These are phyloP conservation scores for Campylomormyrus tamandua DNA, from an alignment of 2,113 vertebrate species.

Conservation along the genomic window DNA sequence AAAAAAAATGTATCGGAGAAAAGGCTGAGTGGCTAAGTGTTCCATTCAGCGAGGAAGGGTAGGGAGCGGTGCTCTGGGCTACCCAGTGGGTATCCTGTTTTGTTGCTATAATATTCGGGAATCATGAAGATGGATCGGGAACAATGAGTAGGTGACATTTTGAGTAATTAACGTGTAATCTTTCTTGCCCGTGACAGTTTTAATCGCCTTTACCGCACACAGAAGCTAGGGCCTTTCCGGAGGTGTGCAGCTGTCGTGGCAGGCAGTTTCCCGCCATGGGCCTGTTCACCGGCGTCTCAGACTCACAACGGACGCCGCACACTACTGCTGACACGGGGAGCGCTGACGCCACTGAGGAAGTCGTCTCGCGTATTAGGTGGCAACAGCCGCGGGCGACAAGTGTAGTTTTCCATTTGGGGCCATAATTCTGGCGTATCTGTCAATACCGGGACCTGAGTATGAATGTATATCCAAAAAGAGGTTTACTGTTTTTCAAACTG, in stretches of 20 bases:
- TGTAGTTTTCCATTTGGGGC: background rate
- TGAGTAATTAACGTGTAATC: conserved; percentile 52
- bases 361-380: conserved; percentile 16
- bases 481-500: background rate
- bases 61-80: conserved; percentile 49
- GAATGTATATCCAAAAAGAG: background rate
- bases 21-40: conserved; percentile 33
- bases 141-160: conserved; percentile 33
- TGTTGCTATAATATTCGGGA: conserved; percentile 42
- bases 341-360: conserved; percentile 4
- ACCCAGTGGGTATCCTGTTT: conserved; percentile 50
- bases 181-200: conserved; percentile 35
- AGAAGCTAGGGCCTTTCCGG: conserved; percentile 21
- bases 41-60: conserved; percentile 38
- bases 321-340: background rate
- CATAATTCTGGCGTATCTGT: background rate
- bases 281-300: background rate
- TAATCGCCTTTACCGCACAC: conserved; percentile 27
- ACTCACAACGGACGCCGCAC: background rate
- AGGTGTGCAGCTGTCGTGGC: conserved; percentile 27
- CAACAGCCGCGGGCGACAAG: conserved; percentile 20
- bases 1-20: conserved; percentile 8
- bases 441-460: background rate
- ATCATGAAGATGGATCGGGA: conserved; percentile 50
- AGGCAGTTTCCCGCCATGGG: conserved; percentile 15